Conservation (phyloP, 2,888 invertebrate genomes). For the Sinohyriopsis cumingii region DNA sequence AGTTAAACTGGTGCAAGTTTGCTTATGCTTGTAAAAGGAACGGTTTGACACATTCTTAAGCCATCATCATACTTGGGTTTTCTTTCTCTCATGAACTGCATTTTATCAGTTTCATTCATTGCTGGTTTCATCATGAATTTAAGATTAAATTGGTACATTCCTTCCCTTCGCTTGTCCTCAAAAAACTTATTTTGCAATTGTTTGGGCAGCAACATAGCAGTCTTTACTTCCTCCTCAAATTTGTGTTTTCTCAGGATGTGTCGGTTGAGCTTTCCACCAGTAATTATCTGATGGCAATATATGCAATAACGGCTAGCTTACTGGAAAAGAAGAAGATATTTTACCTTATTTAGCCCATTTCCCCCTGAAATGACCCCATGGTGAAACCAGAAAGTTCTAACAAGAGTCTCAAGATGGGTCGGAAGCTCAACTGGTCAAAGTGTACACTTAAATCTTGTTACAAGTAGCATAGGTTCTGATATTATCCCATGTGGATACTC, state of each 20-base stretch:
- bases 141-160: constrained; percentile 10
- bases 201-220: constrained; percentile 1
- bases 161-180: constrained; percentile 9
- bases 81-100: constrained; percentile 15
- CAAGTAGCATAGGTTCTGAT: too few relatives aligned
- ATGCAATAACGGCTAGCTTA: constrained; percentile 8
- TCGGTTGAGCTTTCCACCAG: constrained; percentile 12
- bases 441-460: too few relatives aligned
- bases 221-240: constrained; percentile 2
- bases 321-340: constrained; percentile 4
- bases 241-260: constrained; percentile 10
- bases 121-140: neutral
- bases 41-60: constrained; percentile 20
- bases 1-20: constrained; percentile 1
- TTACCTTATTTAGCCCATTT: too few relatives aligned
- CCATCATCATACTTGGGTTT: constrained; percentile 14
- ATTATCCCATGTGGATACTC: too few relatives aligned
- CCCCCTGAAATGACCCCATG: too few relatives aligned
- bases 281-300: constrained; percentile 5
- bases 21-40: constrained; percentile 12
- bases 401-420: too few relatives aligned
- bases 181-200: constrained; percentile 13
- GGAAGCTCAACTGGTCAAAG: too few relatives aligned
- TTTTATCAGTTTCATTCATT: constrained; percentile 2
- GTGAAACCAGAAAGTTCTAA: too few relatives aligned